A percentile compares a stretch with the other conserved stretches of the same genome.
Evolutionary conservation across 2,113 vertebrate species (phyloP).

Genomic region (Vidua chalybeata): DNA sequence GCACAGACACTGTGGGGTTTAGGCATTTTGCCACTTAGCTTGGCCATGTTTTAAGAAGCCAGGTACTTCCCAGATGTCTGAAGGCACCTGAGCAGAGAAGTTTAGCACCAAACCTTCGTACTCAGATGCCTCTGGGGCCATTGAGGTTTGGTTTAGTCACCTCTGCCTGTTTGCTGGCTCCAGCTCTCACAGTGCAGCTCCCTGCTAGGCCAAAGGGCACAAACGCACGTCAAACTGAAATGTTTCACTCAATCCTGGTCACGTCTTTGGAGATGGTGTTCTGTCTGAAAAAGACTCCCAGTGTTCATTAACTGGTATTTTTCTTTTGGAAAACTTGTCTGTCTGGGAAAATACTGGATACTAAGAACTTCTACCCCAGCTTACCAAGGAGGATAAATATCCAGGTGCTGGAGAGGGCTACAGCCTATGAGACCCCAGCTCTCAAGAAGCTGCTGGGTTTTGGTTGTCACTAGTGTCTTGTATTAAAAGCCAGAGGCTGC

Average conservation of each 20-base stretch:
- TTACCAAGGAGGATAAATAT: neutral
- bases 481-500: neutral
- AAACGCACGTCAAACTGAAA: neutral
- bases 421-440: neutral
- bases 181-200: neutral
- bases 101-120: neutral
- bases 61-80: neutral
- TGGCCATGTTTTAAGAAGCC: neutral
- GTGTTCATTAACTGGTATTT: neutral
- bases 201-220: neutral
- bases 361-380: neutral
- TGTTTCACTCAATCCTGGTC: neutral
- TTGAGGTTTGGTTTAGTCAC: neutral
- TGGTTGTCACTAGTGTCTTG: neutral
- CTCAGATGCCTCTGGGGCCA: neutral
- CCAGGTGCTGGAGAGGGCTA: neutral
- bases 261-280: neutral
- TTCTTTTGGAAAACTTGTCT: neutral
- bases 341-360: neutral
- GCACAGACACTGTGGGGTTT: rapidly evolving
- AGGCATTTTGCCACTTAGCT: neutral
- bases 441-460: neutral
- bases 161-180: neutral
- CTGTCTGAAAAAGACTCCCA: neutral
- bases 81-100: neutral